Base-by-base conservation (phyloP, 2,797 vertebrate genomes). In the Eupleurogrammus muticus region DNA sequence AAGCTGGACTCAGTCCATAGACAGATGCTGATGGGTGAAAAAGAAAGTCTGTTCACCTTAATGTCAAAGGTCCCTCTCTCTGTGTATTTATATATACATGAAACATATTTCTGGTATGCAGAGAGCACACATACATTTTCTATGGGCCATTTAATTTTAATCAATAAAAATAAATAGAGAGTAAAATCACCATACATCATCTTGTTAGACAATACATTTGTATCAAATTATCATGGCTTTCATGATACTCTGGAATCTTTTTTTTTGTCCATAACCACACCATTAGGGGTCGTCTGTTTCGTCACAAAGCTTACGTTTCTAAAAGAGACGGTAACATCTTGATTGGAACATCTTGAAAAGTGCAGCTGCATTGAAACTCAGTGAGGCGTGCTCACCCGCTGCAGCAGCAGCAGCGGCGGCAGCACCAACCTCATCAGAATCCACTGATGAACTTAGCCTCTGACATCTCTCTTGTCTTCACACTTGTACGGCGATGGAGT, bases 381-480 rank as follows among this genome's bases (percentile, higher is more conserved):
- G 90, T 80, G 91, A 92, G 90, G 89, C 91, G 80, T 92, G 90
- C 73, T 86, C 67, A 12, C 87, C 79, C 72, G 34, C 84, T 61
- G 73, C 23, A 28, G 28, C 28, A 28, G 28, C 3, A 32, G 50
- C 82, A 69, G 84, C 80, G 81, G 88, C 87, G 81, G 88, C 87
- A 88, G 83, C 84, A 82, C 83, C 90, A 73, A 88, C 86, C 92
- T 93, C 90, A 92, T 94, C 90, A 91, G 71, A 89, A 90, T 84
- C 79, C 88, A 85, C 88, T 93, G 92, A 93, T 92, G 92, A 94
- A 92, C 91, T 91, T 89, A 85, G 85, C 90, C 89, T 91, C 90
- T 92, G 91, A 93, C 91, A 92, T 91, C 87, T 91, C 90, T 89
- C 89, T 92, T 81, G 89, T 92, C 90, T 89, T 80, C 90, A 87